A percentile compares a stretch with the other conserved stretches of the same genome.
These are phyloP conservation scores for Epinephelus moara DNA, from an alignment of 2,113 vertebrate species.

Conservation along the genomic window DNA sequence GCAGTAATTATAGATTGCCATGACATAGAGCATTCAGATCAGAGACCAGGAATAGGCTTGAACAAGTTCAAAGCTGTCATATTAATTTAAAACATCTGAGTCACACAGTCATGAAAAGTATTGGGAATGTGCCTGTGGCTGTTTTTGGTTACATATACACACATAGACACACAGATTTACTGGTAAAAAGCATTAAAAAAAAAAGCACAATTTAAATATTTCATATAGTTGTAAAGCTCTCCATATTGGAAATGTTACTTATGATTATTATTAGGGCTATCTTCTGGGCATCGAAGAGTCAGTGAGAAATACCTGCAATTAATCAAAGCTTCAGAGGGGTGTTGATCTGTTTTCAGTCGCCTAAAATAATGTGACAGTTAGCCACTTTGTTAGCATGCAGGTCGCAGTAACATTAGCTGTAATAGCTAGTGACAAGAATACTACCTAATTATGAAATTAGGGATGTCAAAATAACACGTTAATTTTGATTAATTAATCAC, in stretches of 20 bases:
- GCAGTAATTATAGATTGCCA: background rate
- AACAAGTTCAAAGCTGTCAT: slow-evolving; percentile 10
- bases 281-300: too few species aligned
- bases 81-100: slow-evolving; percentile 5
- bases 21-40: background rate
- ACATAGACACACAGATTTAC: background rate
- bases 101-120: slow-evolving; percentile 1
- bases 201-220: background rate
- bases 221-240: background rate
- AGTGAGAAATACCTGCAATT: too few species aligned
- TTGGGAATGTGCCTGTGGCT: slow-evolving; percentile 8
- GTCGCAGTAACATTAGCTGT: too few species aligned
- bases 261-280: background rate
- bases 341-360: too few species aligned
- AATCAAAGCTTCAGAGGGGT: too few species aligned
- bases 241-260: background rate
- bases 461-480: too few species aligned
- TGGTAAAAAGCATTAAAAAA: background rate
- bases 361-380: too few species aligned
- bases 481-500: too few species aligned
- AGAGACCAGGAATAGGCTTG: background rate
- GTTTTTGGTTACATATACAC: background rate
- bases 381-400: too few species aligned
- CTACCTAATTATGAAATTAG: too few species aligned
- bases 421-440: too few species aligned